Evolutionary conservation across 2,888 invertebrate genomes (phyloP).

Genomic region (Cerastoderma edule): DNA sequence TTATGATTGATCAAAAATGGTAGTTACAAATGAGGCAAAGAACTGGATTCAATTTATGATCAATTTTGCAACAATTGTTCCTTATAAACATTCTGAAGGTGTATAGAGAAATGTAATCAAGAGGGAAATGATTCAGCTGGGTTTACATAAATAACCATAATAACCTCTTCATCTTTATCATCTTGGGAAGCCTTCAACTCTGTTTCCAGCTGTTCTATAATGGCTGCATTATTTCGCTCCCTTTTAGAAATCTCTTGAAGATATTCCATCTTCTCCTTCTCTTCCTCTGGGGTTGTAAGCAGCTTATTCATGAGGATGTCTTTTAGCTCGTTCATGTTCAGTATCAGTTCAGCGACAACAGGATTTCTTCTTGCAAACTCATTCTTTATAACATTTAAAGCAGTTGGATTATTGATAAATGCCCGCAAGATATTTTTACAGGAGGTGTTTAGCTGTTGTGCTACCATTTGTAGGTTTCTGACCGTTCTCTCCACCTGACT

Average conservation of each 20-base stretch:
- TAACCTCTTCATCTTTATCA: constrained; percentile 83
- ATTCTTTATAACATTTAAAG: constrained; percentile 71
- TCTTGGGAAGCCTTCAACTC: constrained; percentile 80
- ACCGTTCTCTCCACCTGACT: constrained; percentile 75
- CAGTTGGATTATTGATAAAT: constrained; percentile 78
- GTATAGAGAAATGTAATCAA: too few species aligned
- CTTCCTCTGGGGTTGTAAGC: constrained; percentile 83
- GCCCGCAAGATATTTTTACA: constrained; percentile 80
- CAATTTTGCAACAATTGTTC: too few species aligned
- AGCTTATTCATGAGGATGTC: constrained; percentile 81
- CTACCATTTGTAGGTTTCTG: constrained; percentile 77
- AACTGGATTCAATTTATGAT: too few species aligned
- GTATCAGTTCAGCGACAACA: constrained; percentile 64
- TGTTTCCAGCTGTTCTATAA: constrained; percentile 82
- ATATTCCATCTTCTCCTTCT: constrained; percentile 80
- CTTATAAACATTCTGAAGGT: too few species aligned
- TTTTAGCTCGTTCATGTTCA: constrained; percentile 76
- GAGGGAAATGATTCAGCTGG: too few species aligned
- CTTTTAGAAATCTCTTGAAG: constrained; percentile 80
- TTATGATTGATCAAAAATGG: too few species aligned
- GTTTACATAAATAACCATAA: too few species aligned
- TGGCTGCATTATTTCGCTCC: constrained; percentile 79
- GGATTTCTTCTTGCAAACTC: constrained; percentile 58
- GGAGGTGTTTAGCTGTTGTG: constrained; percentile 79
- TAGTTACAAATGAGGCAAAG: too few species aligned